Base-by-base conservation (phyloP, 2,113 vertebrate genomes). In the Coryphaenoides rupestris region DNA sequence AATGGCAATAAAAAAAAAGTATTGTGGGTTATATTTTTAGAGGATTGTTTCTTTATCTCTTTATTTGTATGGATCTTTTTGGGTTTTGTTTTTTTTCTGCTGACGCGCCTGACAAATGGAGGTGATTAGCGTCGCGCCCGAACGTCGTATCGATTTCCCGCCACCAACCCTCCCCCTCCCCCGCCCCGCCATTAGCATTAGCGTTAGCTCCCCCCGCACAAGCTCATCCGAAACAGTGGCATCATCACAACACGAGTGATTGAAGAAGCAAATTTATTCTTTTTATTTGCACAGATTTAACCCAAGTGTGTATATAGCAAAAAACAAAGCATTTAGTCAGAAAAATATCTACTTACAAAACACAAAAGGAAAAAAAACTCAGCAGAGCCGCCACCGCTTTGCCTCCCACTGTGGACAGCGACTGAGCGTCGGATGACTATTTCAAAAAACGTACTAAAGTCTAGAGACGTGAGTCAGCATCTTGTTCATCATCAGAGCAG, bases 1-100 rank as follows among this genome's bases (percentile, higher is more conserved):
- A 84, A 91, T 86, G 80, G 87, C 90, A 96, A 95, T 96, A 95
- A 98, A n/a, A n/a, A n/a, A n/a, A n/a, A 94, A 91, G 89, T 92
- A 93, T 93, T 92, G 91, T 94, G 94, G 92, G 91, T 94, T 94
- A 91, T 83, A 61, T 75, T 83, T 75, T 74, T 89, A 88, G 67
- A 84, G 45, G 53, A 55, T 59, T 68, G 62, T 33, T 59, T 67
- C 9, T 40, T 40, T 40, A 40, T 58, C 61, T 68, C 49, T 70
- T 56, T 75, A 40, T 40, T 40, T 40, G 33, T 40, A 40, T 40
- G n/a, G n/a, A n/a, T n/a, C n/a, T n/a, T n/a, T n/a, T n/a, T n/a
- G n/a, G n/a, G n/a, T 40, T 40, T 10, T 40, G 13, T 40, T 3
- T 49, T 21, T 70, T 63, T 49, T 55, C 19, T 66, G 1, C 21